A percentile compares a stretch with the other conserved stretches of the same genome.
Evolutionary conservation across 2,113 vertebrate species (phyloP).

Genomic region (Peromyscus leucopus): DNA sequence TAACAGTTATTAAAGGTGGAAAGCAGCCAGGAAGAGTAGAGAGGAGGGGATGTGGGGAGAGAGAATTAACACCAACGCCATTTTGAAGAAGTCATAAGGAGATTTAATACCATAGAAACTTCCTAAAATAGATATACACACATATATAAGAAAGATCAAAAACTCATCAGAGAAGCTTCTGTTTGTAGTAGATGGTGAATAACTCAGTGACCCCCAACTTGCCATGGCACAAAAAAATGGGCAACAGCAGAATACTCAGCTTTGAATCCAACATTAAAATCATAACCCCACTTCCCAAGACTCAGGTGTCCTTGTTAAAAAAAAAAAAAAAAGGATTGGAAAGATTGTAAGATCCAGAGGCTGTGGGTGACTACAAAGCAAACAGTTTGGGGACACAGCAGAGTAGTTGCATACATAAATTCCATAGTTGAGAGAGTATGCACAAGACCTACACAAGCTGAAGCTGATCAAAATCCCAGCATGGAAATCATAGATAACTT

Average conservation of each 20-base stretch:
- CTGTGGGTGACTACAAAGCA: neutral
- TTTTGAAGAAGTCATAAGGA: neutral
- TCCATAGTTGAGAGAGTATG: neutral
- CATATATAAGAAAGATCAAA: neutral
- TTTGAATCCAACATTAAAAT: neutral
- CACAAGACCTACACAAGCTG: neutral
- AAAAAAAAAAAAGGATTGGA: neutral
- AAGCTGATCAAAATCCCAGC: neutral
- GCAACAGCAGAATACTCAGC: neutral
- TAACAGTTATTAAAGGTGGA: neutral
- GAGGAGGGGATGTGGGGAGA: neutral
- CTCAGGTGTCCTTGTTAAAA: neutral
- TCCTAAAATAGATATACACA: neutral
- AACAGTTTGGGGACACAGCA: neutral
- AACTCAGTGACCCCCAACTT: neutral
- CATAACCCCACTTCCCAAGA: neutral
- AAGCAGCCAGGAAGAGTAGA: neutral
- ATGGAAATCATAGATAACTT: neutral
- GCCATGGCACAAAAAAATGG: neutral
- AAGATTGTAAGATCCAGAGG: neutral
- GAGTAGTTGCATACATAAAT: neutral
- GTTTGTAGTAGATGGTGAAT: neutral
- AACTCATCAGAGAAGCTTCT: neutral
- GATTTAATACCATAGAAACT: neutral
- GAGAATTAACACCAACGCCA: neutral